These are phyloP conservation scores for Macrochelys suwanniensis DNA, from an alignment of 2,797 vertebrate genomes.

Conservation along the genomic window DNA sequence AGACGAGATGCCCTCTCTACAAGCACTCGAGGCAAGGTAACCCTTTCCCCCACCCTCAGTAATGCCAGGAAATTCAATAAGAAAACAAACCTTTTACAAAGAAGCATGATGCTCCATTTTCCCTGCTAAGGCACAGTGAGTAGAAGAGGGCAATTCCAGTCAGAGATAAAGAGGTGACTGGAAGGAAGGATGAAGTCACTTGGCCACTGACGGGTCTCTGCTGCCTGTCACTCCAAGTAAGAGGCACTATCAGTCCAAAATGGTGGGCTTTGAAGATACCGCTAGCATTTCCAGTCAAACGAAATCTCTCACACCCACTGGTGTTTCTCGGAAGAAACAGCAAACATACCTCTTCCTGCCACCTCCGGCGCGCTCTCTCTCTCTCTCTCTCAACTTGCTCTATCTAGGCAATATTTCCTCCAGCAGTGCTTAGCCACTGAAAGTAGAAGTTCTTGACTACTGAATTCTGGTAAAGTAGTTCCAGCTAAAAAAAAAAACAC, in stretches of 20 bases:
- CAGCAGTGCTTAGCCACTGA: rapidly evolving
- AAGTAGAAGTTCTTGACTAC: neutral
- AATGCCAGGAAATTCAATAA: neutral
- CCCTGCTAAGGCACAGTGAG: neutral
- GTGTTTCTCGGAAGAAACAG: neutral
- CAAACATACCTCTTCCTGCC: neutral
- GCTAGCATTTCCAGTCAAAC: neutral
- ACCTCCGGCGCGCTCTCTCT: too few relatives aligned
- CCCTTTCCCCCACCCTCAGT: neutral
- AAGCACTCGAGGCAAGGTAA: neutral
- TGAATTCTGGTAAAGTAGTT: neutral
- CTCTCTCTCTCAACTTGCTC: neutral
- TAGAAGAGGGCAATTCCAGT: neutral
- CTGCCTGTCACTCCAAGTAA: neutral
- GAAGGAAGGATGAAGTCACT: neutral
- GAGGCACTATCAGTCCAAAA: neutral
- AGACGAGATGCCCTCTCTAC: neutral
- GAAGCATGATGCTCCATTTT: neutral
- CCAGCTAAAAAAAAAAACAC: neutral
- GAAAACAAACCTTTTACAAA: neutral
- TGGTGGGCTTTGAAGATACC: neutral
- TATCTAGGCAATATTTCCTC: neutral
- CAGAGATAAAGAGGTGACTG: neutral
- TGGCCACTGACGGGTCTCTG: neutral
- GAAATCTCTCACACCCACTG: rapidly evolving